These are phyloP conservation scores for Emmelina monodactyla DNA, from an alignment of 2,888 invertebrate species.

Conservation along the genomic window DNA sequence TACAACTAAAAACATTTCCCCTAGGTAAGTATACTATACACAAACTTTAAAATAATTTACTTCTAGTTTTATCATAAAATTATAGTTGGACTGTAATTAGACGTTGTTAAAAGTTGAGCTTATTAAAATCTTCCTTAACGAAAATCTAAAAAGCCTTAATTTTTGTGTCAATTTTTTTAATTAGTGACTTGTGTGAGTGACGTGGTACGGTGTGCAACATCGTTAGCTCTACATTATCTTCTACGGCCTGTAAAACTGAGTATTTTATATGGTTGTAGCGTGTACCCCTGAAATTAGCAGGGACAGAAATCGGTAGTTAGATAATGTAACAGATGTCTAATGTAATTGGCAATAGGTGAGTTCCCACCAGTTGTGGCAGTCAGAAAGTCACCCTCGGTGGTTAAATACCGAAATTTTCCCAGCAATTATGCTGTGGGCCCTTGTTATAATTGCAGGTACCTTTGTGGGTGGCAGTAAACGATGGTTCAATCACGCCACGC, in stretches of 20 bases:
- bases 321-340: slow-evolving; percentile 58
- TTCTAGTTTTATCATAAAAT: too few species aligned
- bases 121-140: not conserved
- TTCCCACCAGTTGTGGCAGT: slow-evolving; percentile 62
- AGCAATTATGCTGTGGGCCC: slow-evolving; percentile 30
- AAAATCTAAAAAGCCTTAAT: not conserved
- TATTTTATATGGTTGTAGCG: not conserved
- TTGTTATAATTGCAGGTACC: slow-evolving; percentile 41
- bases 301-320: slow-evolving; percentile 26
- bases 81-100: too few species aligned
- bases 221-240: not conserved
- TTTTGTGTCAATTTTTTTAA: not conserved
- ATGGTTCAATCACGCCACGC: slow-evolving; percentile 31
- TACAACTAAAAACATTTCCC: too few species aligned
- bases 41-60: too few species aligned
- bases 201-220: too few species aligned
- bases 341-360: slow-evolving; percentile 60
- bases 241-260: not conserved
- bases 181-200: not conserved
- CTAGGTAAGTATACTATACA: too few species aligned
- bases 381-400: slow-evolving; percentile 51
- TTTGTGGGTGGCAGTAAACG: slow-evolving; percentile 33
- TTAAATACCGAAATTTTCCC: slow-evolving; percentile 42
- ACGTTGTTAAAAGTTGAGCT: not conserved
- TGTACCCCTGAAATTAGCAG: slow-evolving; percentile 25